A percentile compares a stretch with the other conserved stretches of the same genome.
These are phyloP conservation scores for Gallinago stenura DNA, from an alignment of 2,797 vertebrate species.

Conservation along the genomic window DNA sequence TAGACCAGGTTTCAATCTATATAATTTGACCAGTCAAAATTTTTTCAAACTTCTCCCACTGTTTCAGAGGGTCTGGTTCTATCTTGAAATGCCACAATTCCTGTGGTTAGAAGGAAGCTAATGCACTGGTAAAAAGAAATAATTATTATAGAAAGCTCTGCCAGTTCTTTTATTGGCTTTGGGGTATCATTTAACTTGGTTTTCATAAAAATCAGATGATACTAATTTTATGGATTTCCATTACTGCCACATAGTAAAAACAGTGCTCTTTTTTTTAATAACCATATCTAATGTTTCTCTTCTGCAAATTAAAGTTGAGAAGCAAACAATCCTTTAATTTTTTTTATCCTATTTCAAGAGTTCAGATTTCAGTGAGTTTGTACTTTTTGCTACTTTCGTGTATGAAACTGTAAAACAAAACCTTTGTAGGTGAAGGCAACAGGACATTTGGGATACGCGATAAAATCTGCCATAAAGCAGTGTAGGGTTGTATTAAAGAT, in stretches of 20 bases:
- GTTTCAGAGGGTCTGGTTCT: not conserved
- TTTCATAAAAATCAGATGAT: conserved; percentile 65
- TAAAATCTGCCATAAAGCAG: conserved; percentile 7
- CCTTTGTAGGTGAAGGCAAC: not conserved
- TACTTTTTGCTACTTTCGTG: conserved; percentile 22
- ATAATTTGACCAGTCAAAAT: not conserved
- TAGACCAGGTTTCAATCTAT: not conserved
- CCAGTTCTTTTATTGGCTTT: conserved; percentile 45
- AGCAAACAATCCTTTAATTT: not conserved
- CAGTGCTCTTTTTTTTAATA: not conserved
- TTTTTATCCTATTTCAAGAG: not conserved
- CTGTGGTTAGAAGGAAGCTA: conserved; percentile 21
- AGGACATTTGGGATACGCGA: not conserved
- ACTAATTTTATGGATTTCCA: conserved; percentile 42
- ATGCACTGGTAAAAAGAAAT: not conserved
- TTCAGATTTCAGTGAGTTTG: conserved; percentile 37
- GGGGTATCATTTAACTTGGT: conserved; percentile 30
- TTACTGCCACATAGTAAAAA: conserved; percentile 31
- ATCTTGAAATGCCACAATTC: not conserved
- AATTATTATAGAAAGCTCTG: not conserved
- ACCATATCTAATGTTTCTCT: conserved; percentile 33
- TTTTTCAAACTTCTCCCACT: not conserved
- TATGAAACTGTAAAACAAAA: conserved; percentile 26
- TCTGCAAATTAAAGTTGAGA: conserved; percentile 41
- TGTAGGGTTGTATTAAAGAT: not conserved